Percentiles rank a stretch among this genome's conserved stretches.
Conservation (phyloP, 2,888 invertebrate species). For the Acleris literana region DNA sequence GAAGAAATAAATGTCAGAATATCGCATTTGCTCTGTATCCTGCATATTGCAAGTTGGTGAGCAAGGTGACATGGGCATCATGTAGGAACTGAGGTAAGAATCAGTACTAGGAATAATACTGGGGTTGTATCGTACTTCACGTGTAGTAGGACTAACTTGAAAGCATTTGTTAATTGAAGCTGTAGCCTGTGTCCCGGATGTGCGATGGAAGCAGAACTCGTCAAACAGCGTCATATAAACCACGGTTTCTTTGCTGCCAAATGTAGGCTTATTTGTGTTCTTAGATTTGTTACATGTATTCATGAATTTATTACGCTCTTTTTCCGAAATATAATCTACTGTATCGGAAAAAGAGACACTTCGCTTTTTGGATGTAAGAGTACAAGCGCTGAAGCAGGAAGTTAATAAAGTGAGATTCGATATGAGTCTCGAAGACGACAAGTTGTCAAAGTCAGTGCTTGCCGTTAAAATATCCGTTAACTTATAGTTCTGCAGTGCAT, state of each 20-base stretch:
- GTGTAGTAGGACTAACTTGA: conserved; percentile 53
- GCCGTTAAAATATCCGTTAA: neutral
- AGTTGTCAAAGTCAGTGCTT: neutral
- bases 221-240: conserved; percentile 67
- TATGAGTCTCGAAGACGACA: neutral
- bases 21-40: conserved; percentile 40
- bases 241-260: conserved; percentile 56
- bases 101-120: conserved; percentile 32
- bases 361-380: conserved; percentile 46
- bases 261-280: conserved; percentile 39
- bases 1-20: conserved; percentile 66
- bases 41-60: conserved; percentile 37
- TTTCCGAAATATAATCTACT: conserved; percentile 44
- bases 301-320: conserved; percentile 37
- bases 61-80: conserved; percentile 43
- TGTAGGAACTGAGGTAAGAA: conserved; percentile 47
- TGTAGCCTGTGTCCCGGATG: conserved; percentile 73
- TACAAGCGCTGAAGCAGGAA: conserved; percentile 25
- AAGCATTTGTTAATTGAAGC: conserved; percentile 75
- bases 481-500: conserved; percentile 1
- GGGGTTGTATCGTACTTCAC: conserved; percentile 33
- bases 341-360: conserved; percentile 51
- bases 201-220: conserved; percentile 48
- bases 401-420: conserved; percentile 1
- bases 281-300: conserved; percentile 28